These are phyloP conservation scores for Nemotelus nigrinus DNA, from an alignment of 2,888 invertebrate genomes.

Conservation along the genomic window DNA sequence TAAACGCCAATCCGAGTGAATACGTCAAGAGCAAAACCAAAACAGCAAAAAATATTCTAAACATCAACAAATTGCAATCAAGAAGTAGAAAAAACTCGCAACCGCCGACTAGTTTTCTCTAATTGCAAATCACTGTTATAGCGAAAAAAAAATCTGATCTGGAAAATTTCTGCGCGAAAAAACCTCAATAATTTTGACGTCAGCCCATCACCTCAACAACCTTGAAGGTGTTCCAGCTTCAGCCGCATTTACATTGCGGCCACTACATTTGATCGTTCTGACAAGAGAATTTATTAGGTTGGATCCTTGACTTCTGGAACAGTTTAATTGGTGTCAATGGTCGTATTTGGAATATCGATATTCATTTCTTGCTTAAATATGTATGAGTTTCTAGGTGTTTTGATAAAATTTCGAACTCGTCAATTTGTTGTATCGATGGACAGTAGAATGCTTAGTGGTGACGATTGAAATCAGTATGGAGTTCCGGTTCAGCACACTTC, in stretches of 20 bases:
- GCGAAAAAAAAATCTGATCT: not conserved
- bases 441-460: too few species aligned
- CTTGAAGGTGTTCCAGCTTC: not conserved
- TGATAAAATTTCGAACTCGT: too few species aligned
- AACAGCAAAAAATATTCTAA: too few species aligned
- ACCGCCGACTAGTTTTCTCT: too few species aligned
- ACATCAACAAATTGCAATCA: too few species aligned
- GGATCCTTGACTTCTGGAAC: not conserved
- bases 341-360: not conserved
- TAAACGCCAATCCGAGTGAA: too few species aligned
- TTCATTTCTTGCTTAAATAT: too few species aligned
- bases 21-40: too few species aligned
- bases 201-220: constrained; percentile 2
- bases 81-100: too few species aligned
- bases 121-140: not conserved
- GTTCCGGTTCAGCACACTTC: constrained; percentile 20
- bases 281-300: not conserved
- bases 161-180: not conserved
- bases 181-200: not conserved
- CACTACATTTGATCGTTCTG: not conserved
- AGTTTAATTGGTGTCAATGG: constrained; percentile 1
- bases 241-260: not conserved
- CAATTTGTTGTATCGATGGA: too few species aligned
- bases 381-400: too few species aligned
- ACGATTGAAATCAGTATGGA: not conserved